Evolutionary conservation across 2,888 invertebrate genomes (phyloP), one percentile per base, ranked within the genome.

Genomic region (Aphrophora alni): DNA sequence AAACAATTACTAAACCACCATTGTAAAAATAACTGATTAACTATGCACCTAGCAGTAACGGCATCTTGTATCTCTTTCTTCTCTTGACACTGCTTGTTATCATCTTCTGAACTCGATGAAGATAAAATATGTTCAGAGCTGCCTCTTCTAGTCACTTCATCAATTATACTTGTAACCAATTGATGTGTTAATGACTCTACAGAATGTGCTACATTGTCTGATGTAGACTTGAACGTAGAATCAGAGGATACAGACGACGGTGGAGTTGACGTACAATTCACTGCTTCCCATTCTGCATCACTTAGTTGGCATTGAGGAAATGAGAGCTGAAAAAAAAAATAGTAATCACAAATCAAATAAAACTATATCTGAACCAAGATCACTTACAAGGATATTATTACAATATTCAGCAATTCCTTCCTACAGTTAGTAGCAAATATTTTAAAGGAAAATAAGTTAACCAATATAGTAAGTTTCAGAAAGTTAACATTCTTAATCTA

Each of bases 121-220:
- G 51, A 17, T 17, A 14, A 25, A 27, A 17, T 25, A 26, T 74
- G 81, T 12, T 82, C 84, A 26, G 76, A 33, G 0, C 87, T 86
- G 79, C 87, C 88, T 25, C 89, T 86, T 51, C 88, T 86, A 25
- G 89, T 90, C n/a, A 90, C 89, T 51, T 81, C 81, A 3, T 89
- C 90, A 86, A 91, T 88, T 25, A 91, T 91, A 83, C 87, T 89
- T 0, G 89, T 88, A 4, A 91, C 90, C 86, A 91, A 88, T 85
- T 90, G 84, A 77, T 84, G 84, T 10, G 85, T 84, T 14, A 85
- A 81, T 5, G 84, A 83, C 77, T 84, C 85, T 12, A 85, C 85
- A 12, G 80, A 77, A 12, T 38, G 80, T 0, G 74, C 69, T 5
- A 77, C 38, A 69, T 69, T 24, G 51, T n/a, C 24, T 28, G 44